Evolutionary conservation across 2,113 vertebrate species (phyloP), one percentile per base, ranked within the genome.

Genomic region (Alectura lathami): DNA sequence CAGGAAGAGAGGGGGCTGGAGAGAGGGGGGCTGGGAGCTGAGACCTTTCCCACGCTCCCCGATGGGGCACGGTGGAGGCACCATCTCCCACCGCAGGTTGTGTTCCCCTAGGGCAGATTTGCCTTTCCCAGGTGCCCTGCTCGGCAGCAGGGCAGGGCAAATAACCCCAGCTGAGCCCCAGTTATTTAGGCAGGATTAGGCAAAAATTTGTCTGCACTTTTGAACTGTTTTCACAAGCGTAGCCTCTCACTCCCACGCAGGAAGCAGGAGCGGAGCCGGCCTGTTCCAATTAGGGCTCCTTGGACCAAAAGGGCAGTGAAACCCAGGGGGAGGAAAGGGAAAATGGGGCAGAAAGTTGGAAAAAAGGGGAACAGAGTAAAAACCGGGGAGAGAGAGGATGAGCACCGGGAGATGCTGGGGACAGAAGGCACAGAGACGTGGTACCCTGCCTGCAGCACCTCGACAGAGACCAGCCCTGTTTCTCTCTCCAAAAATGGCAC

Each of bases 191-290:
- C 97, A 97, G 97, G 97, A 98, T 97, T 97, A 97, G 95, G 97
- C 96, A 89, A 97, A 96, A 97, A 97, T 98, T 98, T 97, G 98
- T 96, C 96, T 98, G 97, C 98, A 98, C 98, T 98, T 98, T 97
- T 98, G 98, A 98, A 98, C 97, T 98, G 97, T 98, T 98, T 98
- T 97, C 96, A 97, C 97, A 98, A 97, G 97, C 96, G 9, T 56
- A 93, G 97, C 96, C 97, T 98, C 97, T 96, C 97, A 97, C 97
- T 98, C 98, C 98, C 98, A 98, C 97, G 94, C 98, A 97, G 97
- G 97, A 97, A 98, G 97, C 97, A 93, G 96, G 92, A 96, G 97
- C 92, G 83, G 91, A 98, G 95, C 90, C 68, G 93, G 94, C 96
- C 92, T 98, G 96, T 98, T 97, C 95, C 96, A 97, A 96, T 51